Evolutionary conservation across 1,140 invertebrate species (phyloP), one percentile per base, ranked within the genome.

Genomic region (Plodia interpunctella): DNA sequence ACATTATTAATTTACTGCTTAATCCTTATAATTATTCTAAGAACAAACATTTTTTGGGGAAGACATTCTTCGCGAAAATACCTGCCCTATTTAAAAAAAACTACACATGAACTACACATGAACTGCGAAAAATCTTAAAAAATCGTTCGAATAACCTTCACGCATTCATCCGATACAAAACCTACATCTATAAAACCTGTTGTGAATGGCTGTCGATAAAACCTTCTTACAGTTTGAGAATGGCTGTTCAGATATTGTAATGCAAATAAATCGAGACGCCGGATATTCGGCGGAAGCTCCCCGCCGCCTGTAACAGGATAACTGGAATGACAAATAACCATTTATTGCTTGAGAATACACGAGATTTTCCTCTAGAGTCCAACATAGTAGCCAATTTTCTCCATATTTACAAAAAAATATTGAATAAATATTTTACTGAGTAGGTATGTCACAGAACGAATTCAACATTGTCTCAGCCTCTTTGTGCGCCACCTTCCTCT

Each of bases 271-370:
- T 35, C 32, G 32, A 9, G 9, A 35, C 13, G 4, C 28, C 28
- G 32, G 32, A 35, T 35, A 35, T 35, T 13, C 32, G 32, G 32
- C 32, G 32, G 32, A 13, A 35, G 13, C 32, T 9, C 9, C 32
- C 4, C 10, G 32, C 9, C 21, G 21, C 21, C 10, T n/a, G 38
- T 44, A 17, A 44, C 13, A 44, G 13, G 38, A 44, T 44, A 44
- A 44, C n/a, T 2, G n/a, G 38, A 44, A 44, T n/a, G 38, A 44
- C 38, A 44, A 44, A 44, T 44, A 44, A 44, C 38, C 38, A 70
- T 68, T 62, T 81, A 82, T 81, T 81, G 81, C 78, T 84, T 82
- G 81, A 80, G 76, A 84, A 80, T 78, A 84, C 79, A 84, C 79
- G 60, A 59, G 13, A 15, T 44, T 44, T 44, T 25, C 20, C 1